A percentile compares a stretch with the other conserved stretches of the same genome.
Conservation (phyloP, 2,888 invertebrate genomes). For the Plusia festucae region DNA sequence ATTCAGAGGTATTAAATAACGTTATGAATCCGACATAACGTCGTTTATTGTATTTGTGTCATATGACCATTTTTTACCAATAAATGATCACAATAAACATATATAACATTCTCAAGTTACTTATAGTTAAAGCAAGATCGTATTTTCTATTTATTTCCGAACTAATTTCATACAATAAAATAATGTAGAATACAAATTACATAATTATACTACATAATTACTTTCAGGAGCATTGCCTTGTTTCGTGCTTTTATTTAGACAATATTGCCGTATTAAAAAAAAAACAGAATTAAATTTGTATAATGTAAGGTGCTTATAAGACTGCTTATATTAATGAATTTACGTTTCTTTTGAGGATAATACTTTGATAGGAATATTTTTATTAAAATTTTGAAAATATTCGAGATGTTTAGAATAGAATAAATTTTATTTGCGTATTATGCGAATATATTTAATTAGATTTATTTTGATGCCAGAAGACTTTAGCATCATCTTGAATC, state of each 20-base stretch:
- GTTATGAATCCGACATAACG: not conserved
- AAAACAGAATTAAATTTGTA: too few relatives aligned
- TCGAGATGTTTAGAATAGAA: too few relatives aligned
- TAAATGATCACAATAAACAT: not conserved
- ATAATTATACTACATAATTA: too few relatives aligned
- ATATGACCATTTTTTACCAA: constrained; percentile 3
- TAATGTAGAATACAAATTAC: not conserved
- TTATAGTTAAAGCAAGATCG: not conserved
- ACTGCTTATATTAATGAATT: too few relatives aligned
- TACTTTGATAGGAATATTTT: too few relatives aligned
- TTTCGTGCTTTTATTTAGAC: too few relatives aligned
- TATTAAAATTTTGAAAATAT: not conserved
- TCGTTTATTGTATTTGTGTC: not conserved
- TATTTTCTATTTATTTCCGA: not conserved
- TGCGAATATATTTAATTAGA: too few relatives aligned
- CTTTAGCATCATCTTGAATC: not conserved
- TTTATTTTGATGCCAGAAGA: not conserved
- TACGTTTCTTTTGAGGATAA: too few relatives aligned
- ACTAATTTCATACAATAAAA: not conserved
- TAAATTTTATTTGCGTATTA: too few relatives aligned
- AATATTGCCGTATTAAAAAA: too few relatives aligned
- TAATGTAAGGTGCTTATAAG: too few relatives aligned
- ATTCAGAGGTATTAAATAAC: constrained; percentile 5
- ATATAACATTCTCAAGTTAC: too few relatives aligned
- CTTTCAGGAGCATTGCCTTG: not conserved